phyloP scores from a whole-genome alignment of 2,888 invertebrate genomes.

The Amblyjoppa fuscipennis region DNA sequence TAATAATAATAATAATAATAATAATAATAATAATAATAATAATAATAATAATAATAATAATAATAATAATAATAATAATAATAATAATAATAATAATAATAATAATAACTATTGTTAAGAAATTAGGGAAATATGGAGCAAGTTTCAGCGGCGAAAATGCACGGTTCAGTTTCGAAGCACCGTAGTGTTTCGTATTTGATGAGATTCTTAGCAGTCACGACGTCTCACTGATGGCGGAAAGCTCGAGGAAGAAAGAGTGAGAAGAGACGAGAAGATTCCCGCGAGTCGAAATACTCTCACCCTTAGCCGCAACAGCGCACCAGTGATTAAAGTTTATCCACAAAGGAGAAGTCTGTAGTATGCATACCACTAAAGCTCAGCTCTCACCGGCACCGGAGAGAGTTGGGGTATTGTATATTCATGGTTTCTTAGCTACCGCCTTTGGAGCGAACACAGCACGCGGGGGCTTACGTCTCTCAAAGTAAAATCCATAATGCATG shows the following conservation, averaged over 20 bases:
- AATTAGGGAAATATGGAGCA: too few relatives aligned
- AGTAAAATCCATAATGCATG: conserved; percentile 85
- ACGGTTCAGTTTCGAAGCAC: not conserved
- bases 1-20: too few relatives aligned
- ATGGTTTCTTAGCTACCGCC: conserved; percentile 83
- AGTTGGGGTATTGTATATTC: conserved; percentile 84
- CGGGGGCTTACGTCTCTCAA: conserved; percentile 77
- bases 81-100: too few relatives aligned
- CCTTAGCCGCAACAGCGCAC: conserved; percentile 60
- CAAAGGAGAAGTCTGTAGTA: conserved; percentile 76
- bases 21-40: too few relatives aligned
- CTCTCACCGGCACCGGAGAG: conserved; percentile 59
- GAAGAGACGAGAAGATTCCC: conserved; percentile 28
- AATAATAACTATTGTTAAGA: too few relatives aligned
- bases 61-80: too few relatives aligned
- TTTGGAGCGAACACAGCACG: conserved; percentile 71
- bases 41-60: too few relatives aligned
- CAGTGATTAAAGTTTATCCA: conserved; percentile 83
- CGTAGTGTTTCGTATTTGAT: not conserved
- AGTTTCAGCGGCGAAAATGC: not conserved
- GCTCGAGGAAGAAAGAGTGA: conserved; percentile 25
- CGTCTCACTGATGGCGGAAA: conserved; percentile 25
- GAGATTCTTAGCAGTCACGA: conserved; percentile 11
- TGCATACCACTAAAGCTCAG: conserved; percentile 74
- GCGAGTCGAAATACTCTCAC: conserved; percentile 31